Evolutionary conservation across 2,888 invertebrate genomes (phyloP), one percentile per base, ranked within the genome.

Genomic region (Dryomyza anilis): DNA sequence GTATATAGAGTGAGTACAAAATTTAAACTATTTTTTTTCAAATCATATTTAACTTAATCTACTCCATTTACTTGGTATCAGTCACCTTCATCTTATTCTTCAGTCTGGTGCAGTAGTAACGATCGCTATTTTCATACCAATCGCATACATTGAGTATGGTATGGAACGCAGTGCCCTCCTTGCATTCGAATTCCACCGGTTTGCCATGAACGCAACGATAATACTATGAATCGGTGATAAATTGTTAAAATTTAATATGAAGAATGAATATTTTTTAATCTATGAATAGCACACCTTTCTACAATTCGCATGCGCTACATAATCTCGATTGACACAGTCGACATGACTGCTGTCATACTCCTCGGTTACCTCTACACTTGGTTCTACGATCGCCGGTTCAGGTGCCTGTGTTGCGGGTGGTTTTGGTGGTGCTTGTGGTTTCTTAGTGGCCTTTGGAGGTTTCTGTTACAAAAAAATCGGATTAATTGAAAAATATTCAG

Each of bases 141-240:
- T 93, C 94, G 80, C 95, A 95, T 16, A 91, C 88, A 74, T 88
- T 87, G 48, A 86, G 85, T 27, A 85, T 82, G 0, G 87, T 86
- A 76, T 94, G 91, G 86, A 90, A 95, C 3, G 91, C 88, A 0
- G 92, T 90, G 25, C 91, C 92, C 0, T 87, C 85, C 70, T 88
- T 87, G 77, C 95, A 95, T 14, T 86, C 85, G 78, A 92, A 92
- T 72, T 88, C 88, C 56, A 89, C 84, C 3, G 90, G 89, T 76
- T 89, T 88, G 5, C 92, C 93, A 78, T 93, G 89, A 23, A 91
- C 91, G 78, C 95, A 95, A 67, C 93, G 89, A 85, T 92, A 94
- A 76, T 94, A 95, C 93, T 94, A 84, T 14, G 64, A 60, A 45
- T 21, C 8, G 10, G 16, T 4, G 43, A 43, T 29, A n/a, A 27